Conservation (phyloP, 2,888 invertebrate species). For the Sinopyrophorus schimmeli region DNA sequence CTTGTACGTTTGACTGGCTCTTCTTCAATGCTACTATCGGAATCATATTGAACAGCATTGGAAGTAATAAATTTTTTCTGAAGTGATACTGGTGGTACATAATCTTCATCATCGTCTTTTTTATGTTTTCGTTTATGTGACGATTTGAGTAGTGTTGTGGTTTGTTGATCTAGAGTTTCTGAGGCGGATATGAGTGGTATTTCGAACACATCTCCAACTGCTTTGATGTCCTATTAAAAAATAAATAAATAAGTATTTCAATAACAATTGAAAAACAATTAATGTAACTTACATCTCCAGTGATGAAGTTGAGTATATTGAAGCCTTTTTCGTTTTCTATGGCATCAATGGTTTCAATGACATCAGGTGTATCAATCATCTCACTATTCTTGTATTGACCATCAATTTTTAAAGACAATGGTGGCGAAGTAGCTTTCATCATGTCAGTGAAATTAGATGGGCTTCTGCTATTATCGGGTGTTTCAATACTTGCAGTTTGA, state of each 20-base stretch:
- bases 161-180: slow-evolving; percentile 10
- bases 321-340: slow-evolving; percentile 46
- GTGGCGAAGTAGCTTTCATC: slow-evolving; percentile 26
- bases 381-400: slow-evolving; percentile 30
- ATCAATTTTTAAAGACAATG: slow-evolving; percentile 33
- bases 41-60: slow-evolving; percentile 22
- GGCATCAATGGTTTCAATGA: slow-evolving; percentile 52
- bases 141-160: slow-evolving; percentile 6
- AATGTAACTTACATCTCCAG: slow-evolving; percentile 42
- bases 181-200: background rate
- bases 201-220: slow-evolving; percentile 6
- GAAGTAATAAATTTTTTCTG: slow-evolving; percentile 18
- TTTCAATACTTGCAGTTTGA: slow-evolving; percentile 21
- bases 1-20: slow-evolving; percentile 34
- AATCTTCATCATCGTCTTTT: slow-evolving; percentile 46
- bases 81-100: slow-evolving; percentile 43
- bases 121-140: slow-evolving; percentile 29
- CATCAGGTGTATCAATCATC: slow-evolving; percentile 53
- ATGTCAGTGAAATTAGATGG: slow-evolving; percentile 20
- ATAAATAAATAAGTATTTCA: too few species aligned
- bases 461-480: slow-evolving; percentile 32
- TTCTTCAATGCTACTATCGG: slow-evolving; percentile 35
- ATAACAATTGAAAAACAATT: background rate
- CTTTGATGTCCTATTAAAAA: slow-evolving; percentile 19
- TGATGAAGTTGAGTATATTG: slow-evolving; percentile 50